Conservation (phyloP, 1,140 invertebrate species). For the Mesaphorura yosii region DNA sequence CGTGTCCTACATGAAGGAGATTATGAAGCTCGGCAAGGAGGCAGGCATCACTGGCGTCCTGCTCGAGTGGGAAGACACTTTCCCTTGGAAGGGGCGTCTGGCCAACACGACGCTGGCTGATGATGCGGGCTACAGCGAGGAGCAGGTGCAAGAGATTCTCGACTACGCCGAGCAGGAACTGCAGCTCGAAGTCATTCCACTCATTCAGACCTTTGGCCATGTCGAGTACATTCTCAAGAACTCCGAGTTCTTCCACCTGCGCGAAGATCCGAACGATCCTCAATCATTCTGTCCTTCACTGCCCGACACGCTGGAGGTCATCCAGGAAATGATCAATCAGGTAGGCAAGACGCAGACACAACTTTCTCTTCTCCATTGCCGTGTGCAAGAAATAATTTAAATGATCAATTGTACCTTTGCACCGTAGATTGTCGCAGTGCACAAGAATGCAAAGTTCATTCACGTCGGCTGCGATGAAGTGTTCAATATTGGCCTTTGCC, state of each 20-base stretch:
- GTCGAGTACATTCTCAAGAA: constrained; percentile 81
- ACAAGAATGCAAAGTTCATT: constrained; percentile 39
- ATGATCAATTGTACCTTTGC: too few relatives aligned
- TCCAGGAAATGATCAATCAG: constrained; percentile 73
- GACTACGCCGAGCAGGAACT: constrained; percentile 50
- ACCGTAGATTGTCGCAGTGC: constrained; percentile 48
- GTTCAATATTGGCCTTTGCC: constrained; percentile 65
- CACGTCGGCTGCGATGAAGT: constrained; percentile 54
- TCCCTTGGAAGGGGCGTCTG: constrained; percentile 68
- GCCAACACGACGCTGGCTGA: constrained; percentile 48
- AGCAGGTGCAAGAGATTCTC: constrained; percentile 54
- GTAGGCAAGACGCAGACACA: constrained; percentile 33
- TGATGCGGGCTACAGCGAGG: constrained; percentile 64
- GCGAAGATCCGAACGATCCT: constrained; percentile 64
- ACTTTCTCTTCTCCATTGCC: neutral
- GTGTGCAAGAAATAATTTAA: constrained; percentile 30
- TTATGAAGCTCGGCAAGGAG: constrained; percentile 35
- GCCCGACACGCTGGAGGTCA: constrained; percentile 54
- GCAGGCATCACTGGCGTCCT: constrained; percentile 79
- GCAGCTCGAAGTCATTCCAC: constrained; percentile 71
- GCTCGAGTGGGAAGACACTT: constrained; percentile 97
- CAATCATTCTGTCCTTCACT: constrained; percentile 73
- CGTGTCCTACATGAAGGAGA: constrained; percentile 51
- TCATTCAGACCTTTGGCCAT: constrained; percentile 93
- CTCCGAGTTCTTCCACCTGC: constrained; percentile 55